Evolutionary conservation across 2,888 invertebrate genomes (phyloP).

Genomic region (Chloroclystis v-ata): DNA sequence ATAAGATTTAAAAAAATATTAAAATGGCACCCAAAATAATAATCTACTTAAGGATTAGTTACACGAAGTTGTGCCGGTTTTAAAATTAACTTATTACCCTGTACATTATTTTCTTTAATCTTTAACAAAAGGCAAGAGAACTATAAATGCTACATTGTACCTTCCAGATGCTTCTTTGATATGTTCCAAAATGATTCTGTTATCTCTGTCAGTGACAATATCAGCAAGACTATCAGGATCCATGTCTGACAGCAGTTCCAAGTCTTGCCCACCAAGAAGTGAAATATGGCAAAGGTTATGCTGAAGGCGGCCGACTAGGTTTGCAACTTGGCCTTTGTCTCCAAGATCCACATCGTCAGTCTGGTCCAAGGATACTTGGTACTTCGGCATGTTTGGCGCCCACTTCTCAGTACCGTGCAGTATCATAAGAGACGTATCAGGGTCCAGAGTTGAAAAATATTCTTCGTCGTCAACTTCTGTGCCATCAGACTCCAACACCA

Average conservation of each 20-base stretch:
- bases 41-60: too few relatives aligned
- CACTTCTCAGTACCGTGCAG: slow-evolving; percentile 87
- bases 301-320: slow-evolving; percentile 86
- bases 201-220: slow-evolving; percentile 85
- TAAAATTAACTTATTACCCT: too few relatives aligned
- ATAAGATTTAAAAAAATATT: too few relatives aligned
- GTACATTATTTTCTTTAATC: too few relatives aligned
- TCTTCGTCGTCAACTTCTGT: slow-evolving; percentile 97
- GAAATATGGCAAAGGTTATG: slow-evolving; percentile 91
- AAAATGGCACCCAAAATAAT: too few relatives aligned
- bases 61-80: too few relatives aligned
- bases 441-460: slow-evolving; percentile 93
- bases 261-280: slow-evolving; percentile 88
- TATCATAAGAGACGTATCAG: slow-evolving; percentile 91
- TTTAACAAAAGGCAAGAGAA: too few relatives aligned
- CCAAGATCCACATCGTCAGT: slow-evolving; percentile 75
- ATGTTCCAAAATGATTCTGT: slow-evolving; percentile 86
- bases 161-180: slow-evolving; percentile 90
- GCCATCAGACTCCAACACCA: slow-evolving; percentile 94
- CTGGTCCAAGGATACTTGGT: slow-evolving; percentile 80
- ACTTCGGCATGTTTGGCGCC: slow-evolving; percentile 80
- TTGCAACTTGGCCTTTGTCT: slow-evolving; percentile 81
- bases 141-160: slow-evolving; percentile 43
- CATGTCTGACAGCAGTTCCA: slow-evolving; percentile 92
- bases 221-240: slow-evolving; percentile 92